Conservation (phyloP, 2,113 vertebrate species). For the Tetraodon nigroviridis region DNA sequence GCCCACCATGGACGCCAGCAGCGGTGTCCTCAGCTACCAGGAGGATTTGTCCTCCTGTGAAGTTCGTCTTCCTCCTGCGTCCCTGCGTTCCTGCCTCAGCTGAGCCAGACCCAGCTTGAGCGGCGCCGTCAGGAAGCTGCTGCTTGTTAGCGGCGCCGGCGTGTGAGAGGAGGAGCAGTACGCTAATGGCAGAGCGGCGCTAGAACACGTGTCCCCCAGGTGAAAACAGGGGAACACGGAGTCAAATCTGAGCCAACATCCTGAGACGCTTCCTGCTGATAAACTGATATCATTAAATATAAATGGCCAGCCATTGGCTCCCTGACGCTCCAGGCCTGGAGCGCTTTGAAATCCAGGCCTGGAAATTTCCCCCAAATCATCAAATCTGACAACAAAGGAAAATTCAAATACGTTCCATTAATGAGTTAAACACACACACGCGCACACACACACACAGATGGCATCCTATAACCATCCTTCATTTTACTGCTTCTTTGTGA, state of each 20-base stretch:
- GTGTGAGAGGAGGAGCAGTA: conserved; percentile 26
- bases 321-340: conserved; percentile 65
- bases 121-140: conserved; percentile 53
- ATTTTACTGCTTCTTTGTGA: no score
- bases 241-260: conserved; percentile 74
- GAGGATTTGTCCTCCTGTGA: background rate
- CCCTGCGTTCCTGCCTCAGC: background rate
- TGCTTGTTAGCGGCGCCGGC: conserved; percentile 34
- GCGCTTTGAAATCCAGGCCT: conserved; percentile 73
- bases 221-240: conserved; percentile 74
- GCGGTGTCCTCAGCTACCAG: no score
- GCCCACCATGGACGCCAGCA: no score
- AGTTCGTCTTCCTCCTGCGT: no score
- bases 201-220: conserved; percentile 69
- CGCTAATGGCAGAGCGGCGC: conserved; percentile 47
- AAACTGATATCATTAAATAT: conserved; percentile 81
- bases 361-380: conserved; percentile 79
- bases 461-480: no score
- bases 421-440: conserved; percentile 69
- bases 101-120: conserved; percentile 19
- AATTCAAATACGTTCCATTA: conserved; percentile 72
- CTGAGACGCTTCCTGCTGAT: conserved; percentile 78
- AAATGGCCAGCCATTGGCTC: conserved; percentile 72
- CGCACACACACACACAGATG: conserved; percentile 22
- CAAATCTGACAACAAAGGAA: conserved; percentile 80